Conservation (phyloP, 2,113 vertebrate genomes). For the Equus quagga region DNA sequence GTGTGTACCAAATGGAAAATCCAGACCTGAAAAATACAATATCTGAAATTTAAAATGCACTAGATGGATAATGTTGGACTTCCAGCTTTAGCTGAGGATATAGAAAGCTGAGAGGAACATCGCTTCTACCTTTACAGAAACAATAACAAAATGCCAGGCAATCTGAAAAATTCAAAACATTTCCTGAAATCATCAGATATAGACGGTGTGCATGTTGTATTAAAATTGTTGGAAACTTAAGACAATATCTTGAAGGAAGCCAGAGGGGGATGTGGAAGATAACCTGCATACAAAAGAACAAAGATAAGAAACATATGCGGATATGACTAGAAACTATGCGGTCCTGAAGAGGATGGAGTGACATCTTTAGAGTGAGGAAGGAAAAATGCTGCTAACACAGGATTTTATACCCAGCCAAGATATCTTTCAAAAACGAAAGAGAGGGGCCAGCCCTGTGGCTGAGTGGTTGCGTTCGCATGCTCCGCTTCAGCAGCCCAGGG, state of each 20-base stretch:
- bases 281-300: not conserved
- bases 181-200: not conserved
- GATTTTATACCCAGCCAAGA: not conserved
- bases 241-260: not conserved
- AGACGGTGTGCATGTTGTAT: not conserved
- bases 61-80: not conserved
- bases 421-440: not conserved
- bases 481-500: too few species aligned
- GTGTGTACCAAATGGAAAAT: not conserved
- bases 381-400: not conserved
- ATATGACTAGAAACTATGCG: not conserved
- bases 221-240: not conserved
- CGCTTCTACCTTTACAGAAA: not conserved
- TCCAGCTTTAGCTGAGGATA: not conserved
- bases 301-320: not conserved
- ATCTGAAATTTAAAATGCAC: not conserved
- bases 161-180: not conserved
- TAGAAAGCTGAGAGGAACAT: not conserved
- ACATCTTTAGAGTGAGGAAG: not conserved
- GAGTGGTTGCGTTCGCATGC: too few species aligned
- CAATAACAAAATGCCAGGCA: not conserved
- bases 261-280: too few species aligned
- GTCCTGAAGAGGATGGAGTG: not conserved
- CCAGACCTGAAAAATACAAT: not conserved
- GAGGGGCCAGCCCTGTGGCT: too few species aligned